Percentiles rank a stretch among this genome's conserved stretches.
Evolutionary conservation across 2,888 invertebrate genomes (phyloP).

Genomic region (Hermodice carunculata): DNA sequence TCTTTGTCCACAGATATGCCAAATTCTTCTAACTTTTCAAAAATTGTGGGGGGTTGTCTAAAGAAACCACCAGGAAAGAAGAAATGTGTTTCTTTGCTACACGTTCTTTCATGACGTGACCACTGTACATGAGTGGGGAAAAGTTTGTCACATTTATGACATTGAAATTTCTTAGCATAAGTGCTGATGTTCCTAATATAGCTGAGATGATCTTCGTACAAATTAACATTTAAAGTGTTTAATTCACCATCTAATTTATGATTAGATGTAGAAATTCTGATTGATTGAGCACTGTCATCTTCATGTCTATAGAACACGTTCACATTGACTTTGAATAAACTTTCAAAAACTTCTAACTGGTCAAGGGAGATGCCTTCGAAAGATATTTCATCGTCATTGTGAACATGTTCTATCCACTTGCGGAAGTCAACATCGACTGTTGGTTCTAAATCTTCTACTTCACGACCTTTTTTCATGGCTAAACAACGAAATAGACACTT

Average conservation of each 20-base stretch:
- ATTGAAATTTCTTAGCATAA: neutral
- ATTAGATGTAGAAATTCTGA: neutral
- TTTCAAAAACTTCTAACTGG: too few relatives aligned
- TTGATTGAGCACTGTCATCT: neutral
- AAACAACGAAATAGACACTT: neutral
- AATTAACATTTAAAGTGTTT: neutral
- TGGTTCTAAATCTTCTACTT: too few relatives aligned
- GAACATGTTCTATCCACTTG: too few relatives aligned
- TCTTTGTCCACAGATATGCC: too few relatives aligned
- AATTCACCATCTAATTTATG: neutral
- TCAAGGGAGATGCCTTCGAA: too few relatives aligned
- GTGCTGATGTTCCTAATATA: neutral
- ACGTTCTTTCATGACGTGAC: neutral
- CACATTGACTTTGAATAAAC: neutral
- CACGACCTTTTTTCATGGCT: too few relatives aligned
- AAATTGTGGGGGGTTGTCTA: neutral
- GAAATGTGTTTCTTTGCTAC: neutral
- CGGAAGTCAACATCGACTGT: too few relatives aligned
- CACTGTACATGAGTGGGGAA: neutral
- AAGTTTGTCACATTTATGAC: neutral
- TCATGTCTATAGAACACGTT: neutral
- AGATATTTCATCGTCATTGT: too few relatives aligned
- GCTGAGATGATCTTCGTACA: neutral
- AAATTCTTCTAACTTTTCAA: conserved; percentile 8
- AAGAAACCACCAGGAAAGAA: neutral